Percentiles rank a stretch among this genome's conserved stretches.
These are phyloP conservation scores for Sebastes dallii DNA, from an alignment of 2,797 vertebrate species.

Conservation along the genomic window DNA sequence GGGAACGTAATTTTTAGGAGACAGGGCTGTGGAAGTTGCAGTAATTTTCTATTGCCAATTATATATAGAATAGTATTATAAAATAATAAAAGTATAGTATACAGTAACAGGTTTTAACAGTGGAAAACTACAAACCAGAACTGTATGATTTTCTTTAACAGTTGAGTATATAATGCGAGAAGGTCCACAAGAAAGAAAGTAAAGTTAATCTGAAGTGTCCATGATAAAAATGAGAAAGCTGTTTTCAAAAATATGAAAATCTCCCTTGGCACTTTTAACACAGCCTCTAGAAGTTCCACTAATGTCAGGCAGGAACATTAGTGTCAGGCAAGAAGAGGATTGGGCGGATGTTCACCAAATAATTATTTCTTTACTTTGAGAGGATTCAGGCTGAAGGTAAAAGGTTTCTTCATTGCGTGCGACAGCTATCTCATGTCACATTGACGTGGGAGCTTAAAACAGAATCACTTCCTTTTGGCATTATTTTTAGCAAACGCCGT, in stretches of 20 bases:
- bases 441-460: slow-evolving; percentile 12
- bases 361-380: neutral
- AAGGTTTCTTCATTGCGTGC: neutral
- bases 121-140: neutral
- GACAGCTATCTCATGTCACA: slow-evolving; percentile 7
- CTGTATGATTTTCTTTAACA: neutral
- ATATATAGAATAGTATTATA: too few relatives aligned
- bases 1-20: too few relatives aligned
- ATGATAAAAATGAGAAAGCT: neutral
- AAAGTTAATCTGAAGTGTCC: neutral
- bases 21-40: too few relatives aligned
- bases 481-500: slow-evolving; percentile 55
- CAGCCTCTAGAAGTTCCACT: neutral
- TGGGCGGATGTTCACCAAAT: neutral
- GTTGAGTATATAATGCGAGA: neutral
- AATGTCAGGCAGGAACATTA: neutral
- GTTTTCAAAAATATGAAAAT: neutral
- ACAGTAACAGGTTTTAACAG: neutral
- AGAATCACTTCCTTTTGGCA: slow-evolving; percentile 54
- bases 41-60: neutral
- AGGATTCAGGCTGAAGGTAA: neutral
- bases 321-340: neutral
- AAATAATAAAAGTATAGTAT: too few relatives aligned
- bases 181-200: neutral
- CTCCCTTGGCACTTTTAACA: neutral